Evolutionary conservation across 2,888 invertebrate genomes (phyloP), one percentile per base, ranked within the genome.

Genomic region (Seira ritae): DNA sequence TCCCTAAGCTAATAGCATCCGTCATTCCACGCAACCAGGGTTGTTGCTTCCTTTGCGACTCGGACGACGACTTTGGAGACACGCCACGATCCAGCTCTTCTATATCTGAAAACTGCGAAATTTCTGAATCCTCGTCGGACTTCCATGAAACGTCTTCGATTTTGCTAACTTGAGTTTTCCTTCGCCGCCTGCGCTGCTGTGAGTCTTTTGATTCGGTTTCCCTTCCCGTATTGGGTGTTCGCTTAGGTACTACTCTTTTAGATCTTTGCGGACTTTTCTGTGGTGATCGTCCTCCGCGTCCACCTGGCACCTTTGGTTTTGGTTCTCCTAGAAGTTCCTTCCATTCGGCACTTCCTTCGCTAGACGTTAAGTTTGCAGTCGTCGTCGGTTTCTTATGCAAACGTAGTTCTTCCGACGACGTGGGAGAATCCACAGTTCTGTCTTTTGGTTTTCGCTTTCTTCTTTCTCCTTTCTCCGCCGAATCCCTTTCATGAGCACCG

Each of bases 1-100:
- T 85, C 15, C 86, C 85, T 22, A 86, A 84, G 65, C 86, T 87
- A 23, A 88, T 88, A 55, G 86, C 84, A 23, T 87, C 87, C 42
- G 84, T 73, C 31, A 78, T 67, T 46, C 81, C 82, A 3, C 78
- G 62, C 1, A 42, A 42, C 75, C 75, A 75, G 0, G 66, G 67
- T 20, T 42, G 75, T 10, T 62, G 19, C 12, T n/a, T 12, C 50
- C 50, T 15, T 68, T 23, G 24, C 20, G 19, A 31, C 6, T 31
- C 46, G 72, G 22, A 0, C 20, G 31, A 4, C 1, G 62, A 60
- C 20, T 24, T 60, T 10, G 73, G 46, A 8, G 42, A 62, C 19
- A 12, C 55, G n/a, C 72, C 60, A n/a, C 55, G 20, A 55, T 22
- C 62, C n/a, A 31, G 23, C n/a, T 65, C 73, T 1, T 74, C 73